Conservation (phyloP, 1,140 invertebrate species). For the Saccostrea glomerata region DNA sequence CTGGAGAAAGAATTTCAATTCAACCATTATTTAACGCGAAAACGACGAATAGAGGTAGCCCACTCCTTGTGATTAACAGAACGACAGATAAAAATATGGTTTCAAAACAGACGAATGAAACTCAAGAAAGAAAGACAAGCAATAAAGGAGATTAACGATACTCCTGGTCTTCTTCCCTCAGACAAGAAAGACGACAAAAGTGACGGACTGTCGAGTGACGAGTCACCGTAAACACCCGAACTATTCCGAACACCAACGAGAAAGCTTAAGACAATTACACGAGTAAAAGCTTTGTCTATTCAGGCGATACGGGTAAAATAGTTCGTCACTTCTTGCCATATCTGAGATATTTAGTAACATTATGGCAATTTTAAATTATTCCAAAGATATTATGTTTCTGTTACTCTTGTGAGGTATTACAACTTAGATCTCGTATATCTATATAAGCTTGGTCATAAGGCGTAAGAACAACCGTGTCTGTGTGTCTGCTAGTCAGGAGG, state of each 20-base stretch:
- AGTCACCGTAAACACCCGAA: conserved; percentile 30
- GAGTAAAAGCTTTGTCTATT: background rate
- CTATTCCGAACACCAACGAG: conserved; percentile 40
- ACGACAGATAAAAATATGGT: conserved; percentile 88
- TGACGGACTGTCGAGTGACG: conserved; percentile 37
- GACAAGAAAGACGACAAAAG: conserved; percentile 34
- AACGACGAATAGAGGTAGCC: conserved; percentile 92
- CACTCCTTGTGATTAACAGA: conserved; percentile 93
- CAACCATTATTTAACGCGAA: conserved; percentile 84
- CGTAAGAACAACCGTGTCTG: conserved; percentile 21
- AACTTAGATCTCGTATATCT: conserved; percentile 15
- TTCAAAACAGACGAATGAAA: conserved; percentile 98
- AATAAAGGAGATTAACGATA: conserved; percentile 40
- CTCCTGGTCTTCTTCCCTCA: background rate
- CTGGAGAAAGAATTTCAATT: conserved; percentile 85
- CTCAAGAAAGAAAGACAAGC: conserved; percentile 94
- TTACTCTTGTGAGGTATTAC: conserved; percentile 26
- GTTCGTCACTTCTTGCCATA: conserved; percentile 41
- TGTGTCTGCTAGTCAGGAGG: conserved; percentile 31
- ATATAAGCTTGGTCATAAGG: conserved; percentile 26
- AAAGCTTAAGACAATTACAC: conserved; percentile 30
- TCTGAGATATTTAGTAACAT: background rate
- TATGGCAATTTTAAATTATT: conserved; percentile 44
- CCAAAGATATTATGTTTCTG: conserved; percentile 38
- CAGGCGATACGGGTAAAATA: conserved; percentile 34